Conservation (phyloP, 2,888 invertebrate genomes). For the Chalcosyrphus nemorum region DNA sequence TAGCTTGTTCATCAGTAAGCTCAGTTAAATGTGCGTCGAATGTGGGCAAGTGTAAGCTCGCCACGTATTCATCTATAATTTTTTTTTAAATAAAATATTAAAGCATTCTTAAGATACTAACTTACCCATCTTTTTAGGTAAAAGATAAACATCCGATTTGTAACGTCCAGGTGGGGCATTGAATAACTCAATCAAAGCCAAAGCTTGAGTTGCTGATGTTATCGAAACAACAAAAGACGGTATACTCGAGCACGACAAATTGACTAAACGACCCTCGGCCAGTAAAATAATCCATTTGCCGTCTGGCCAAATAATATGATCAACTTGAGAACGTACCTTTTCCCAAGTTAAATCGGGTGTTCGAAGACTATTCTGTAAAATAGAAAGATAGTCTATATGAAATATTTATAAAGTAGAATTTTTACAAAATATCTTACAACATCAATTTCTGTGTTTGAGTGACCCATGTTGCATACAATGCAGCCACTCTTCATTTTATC, state of each 20-base stretch:
- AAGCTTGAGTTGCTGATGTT: slow-evolving; percentile 97
- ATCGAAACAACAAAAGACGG: slow-evolving; percentile 99
- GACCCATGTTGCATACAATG: slow-evolving; percentile 98
- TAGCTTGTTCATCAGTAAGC: slow-evolving; percentile 97
- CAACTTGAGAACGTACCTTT: slow-evolving; percentile 97
- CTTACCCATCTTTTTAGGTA: slow-evolving; percentile 99
- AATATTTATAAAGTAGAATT: background rate
- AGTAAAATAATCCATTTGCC: slow-evolving; percentile 96
- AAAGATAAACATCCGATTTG: slow-evolving; percentile 97
- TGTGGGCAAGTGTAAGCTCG: slow-evolving; percentile 96
- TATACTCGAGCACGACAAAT: slow-evolving; percentile 97
- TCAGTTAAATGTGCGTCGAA: slow-evolving; percentile 99
- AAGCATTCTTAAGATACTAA: slow-evolving; percentile 44
- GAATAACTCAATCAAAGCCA: slow-evolving; percentile 97
- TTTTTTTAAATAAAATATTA: background rate
- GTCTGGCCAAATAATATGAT: slow-evolving; percentile 99
- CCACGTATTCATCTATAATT: slow-evolving; percentile 95
- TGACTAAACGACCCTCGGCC: slow-evolving; percentile 97
- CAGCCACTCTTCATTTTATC: slow-evolving; percentile 98
- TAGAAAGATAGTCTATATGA: slow-evolving; percentile 30
- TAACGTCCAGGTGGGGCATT: slow-evolving; percentile 97
- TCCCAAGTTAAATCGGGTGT: slow-evolving; percentile 99
- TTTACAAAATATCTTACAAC: slow-evolving; percentile 84
- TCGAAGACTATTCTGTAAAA: slow-evolving; percentile 89
- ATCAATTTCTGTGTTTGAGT: slow-evolving; percentile 98